These are phyloP conservation scores for Melanaphis sacchari DNA, from an alignment of 1,140 invertebrate genomes.

Conservation along the genomic window DNA sequence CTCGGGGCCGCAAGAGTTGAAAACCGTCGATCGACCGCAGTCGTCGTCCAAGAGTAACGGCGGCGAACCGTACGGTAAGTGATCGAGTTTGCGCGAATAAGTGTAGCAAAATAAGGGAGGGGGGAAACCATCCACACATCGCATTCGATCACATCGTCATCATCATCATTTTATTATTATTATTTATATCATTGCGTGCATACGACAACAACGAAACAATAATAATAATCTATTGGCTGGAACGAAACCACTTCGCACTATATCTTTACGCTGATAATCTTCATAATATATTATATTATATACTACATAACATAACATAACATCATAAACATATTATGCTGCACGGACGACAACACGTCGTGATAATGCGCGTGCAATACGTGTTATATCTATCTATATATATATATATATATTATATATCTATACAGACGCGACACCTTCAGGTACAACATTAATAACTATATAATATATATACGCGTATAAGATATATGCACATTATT, in stretches of 20 bases:
- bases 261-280: not conserved
- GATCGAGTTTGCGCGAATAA: not conserved
- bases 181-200: not conserved
- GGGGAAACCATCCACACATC: not conserved
- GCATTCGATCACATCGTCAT: not conserved
- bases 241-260: not conserved
- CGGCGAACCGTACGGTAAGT: constrained; percentile 36
- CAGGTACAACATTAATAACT: too few species aligned
- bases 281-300: not conserved
- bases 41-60: constrained; percentile 20
- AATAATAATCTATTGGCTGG: not conserved
- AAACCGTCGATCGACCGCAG: constrained; percentile 22
- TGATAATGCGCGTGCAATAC: not conserved
- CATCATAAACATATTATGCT: not conserved
- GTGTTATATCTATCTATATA: too few species aligned
- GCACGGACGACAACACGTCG: not conserved
- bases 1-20: constrained; percentile 44
- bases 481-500: too few species aligned
- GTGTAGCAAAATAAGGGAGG: not conserved
- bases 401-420: too few species aligned
- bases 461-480: too few species aligned
- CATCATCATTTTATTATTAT: not conserved
- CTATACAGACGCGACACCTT: too few species aligned
- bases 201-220: not conserved
- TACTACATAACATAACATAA: not conserved